Percentiles rank a stretch among this genome's conserved stretches.
phyloP scores from a whole-genome alignment of 1,140 invertebrate genomes.

The Bombus sibiricus region DNA sequence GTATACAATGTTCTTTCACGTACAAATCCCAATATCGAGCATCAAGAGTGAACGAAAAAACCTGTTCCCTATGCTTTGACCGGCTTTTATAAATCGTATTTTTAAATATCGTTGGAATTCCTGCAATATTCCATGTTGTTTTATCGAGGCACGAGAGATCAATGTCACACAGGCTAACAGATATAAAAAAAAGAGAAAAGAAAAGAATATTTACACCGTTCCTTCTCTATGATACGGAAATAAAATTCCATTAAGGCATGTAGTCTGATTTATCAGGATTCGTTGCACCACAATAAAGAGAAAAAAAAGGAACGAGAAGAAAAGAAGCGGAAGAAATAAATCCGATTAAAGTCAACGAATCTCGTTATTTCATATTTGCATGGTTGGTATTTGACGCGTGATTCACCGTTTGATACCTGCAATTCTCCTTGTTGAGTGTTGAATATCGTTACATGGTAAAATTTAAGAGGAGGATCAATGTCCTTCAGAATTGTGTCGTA shows the following conservation, averaged over 20 bases:
- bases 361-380: neutral
- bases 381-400: neutral
- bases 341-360: slow-evolving; percentile 8
- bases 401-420: neutral
- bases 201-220: neutral
- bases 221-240: slow-evolving; percentile 1
- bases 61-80: neutral
- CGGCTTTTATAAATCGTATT: slow-evolving; percentile 22
- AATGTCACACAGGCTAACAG: neutral
- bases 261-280: neutral
- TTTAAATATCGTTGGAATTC: slow-evolving; percentile 7
- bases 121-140: slow-evolving; percentile 14
- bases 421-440: neutral
- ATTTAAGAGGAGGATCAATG: slow-evolving; percentile 12
- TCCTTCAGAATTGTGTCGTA: slow-evolving; percentile 15
- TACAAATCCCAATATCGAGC: slow-evolving; percentile 1
- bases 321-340: neutral
- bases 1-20: neutral
- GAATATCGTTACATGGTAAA: neutral
- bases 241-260: slow-evolving; percentile 21
- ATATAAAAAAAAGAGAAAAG: neutral
- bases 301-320: neutral
- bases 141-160: neutral
- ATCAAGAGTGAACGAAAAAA: slow-evolving; percentile 1
- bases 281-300: neutral